A percentile compares a stretch with the other conserved stretches of the same genome.
phyloP scores from a whole-genome alignment of 2,113 vertebrate species.

The Oreochromis aureus region DNA sequence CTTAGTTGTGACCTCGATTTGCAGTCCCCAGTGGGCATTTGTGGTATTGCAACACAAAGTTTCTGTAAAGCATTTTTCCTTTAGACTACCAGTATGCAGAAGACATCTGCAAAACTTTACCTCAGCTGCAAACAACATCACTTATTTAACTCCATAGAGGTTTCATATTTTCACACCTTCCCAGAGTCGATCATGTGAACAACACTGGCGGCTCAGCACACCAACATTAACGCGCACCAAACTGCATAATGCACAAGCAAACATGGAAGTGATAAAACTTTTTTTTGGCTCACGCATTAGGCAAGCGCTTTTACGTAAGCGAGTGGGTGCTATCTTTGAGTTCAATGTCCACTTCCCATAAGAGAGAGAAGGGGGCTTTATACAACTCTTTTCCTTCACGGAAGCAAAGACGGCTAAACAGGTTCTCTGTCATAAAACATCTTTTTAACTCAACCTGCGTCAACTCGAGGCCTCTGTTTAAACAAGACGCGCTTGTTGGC shows the following conservation, averaged over 20 bases:
- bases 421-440: background rate
- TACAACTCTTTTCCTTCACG: background rate
- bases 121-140: background rate
- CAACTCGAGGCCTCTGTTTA: background rate
- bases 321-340: background rate
- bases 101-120: background rate
- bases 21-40: background rate
- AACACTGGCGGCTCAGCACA: background rate
- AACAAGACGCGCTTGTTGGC: background rate
- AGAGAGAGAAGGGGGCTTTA: background rate
- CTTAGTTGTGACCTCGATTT: background rate
- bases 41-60: background rate
- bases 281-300: background rate
- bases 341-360: background rate
- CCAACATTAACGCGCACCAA: accelerated
- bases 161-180: background rate
- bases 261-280: background rate
- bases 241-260: background rate
- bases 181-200: background rate
- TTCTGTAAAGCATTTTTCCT: background rate
- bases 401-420: background rate
- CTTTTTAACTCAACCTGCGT: background rate
- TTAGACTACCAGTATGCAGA: background rate
- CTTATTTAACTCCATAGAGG: background rate
- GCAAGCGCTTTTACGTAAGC: background rate